These are phyloP conservation scores for Catocala sponsa DNA, from an alignment of 2,888 invertebrate species.

Conservation along the genomic window DNA sequence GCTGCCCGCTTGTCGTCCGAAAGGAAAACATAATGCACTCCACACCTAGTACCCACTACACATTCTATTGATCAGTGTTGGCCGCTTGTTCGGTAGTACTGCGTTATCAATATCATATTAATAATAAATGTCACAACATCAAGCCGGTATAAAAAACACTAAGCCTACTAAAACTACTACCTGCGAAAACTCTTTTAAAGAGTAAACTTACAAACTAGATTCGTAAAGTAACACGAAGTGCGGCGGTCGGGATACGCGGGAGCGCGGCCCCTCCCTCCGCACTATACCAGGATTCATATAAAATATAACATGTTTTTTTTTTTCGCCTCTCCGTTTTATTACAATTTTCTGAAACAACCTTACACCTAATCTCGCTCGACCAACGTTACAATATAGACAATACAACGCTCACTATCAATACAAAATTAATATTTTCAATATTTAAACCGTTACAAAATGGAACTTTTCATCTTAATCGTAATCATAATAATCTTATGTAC, in stretches of 20 bases:
- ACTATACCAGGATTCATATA: constrained; percentile 79
- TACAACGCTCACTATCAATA: constrained; percentile 84
- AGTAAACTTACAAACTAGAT: constrained; percentile 84
- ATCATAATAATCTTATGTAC: constrained; percentile 70
- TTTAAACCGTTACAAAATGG: constrained; percentile 79
- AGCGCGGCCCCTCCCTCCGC: constrained; percentile 52
- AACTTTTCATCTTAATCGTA: constrained; percentile 72
- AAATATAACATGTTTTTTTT: constrained; percentile 84
- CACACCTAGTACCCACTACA: constrained; percentile 78
- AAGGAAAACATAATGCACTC: constrained; percentile 67
- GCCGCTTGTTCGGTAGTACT: constrained; percentile 78
- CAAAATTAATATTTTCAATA: constrained; percentile 78
- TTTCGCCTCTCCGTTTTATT: constrained; percentile 79
- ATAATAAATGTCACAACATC: constrained; percentile 88
- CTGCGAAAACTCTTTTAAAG: constrained; percentile 88
- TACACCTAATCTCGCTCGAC: constrained; percentile 77
- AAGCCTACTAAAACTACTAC: constrained; percentile 88
- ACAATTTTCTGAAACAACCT: constrained; percentile 88
- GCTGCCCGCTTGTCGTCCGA: constrained; percentile 68
- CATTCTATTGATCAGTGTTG: constrained; percentile 83
- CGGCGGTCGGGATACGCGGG: constrained; percentile 49
- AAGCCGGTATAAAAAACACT: constrained; percentile 89
- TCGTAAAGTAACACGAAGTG: constrained; percentile 83
- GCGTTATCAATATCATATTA: constrained; percentile 75
- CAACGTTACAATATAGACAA: constrained; percentile 85